phyloP scores from a whole-genome alignment of 2,113 vertebrate genomes.

The Tauraco erythrolophus region DNA sequence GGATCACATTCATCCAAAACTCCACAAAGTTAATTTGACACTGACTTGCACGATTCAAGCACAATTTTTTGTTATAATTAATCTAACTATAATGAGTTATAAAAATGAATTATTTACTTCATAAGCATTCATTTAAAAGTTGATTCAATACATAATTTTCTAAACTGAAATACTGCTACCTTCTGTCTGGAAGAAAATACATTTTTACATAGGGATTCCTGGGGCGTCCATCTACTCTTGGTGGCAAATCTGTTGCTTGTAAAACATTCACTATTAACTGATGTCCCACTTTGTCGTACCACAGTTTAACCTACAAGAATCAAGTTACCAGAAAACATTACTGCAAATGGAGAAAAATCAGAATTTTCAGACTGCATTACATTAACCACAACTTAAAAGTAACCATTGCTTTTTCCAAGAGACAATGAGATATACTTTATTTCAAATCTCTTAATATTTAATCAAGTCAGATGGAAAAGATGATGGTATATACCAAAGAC shows the following conservation, averaged over 20 bases:
- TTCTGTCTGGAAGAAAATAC: constrained; percentile 97
- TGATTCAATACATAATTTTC: background rate
- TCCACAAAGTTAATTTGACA: background rate
- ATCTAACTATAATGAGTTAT: background rate
- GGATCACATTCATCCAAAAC: background rate
- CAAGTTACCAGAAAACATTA: constrained; percentile 8
- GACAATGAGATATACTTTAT: background rate
- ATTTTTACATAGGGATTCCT: constrained; percentile 98
- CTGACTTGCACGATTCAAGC: background rate
- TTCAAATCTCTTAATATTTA: background rate
- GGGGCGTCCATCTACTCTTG: constrained; percentile 89
- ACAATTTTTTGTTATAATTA: background rate
- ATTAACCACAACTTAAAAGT: background rate
- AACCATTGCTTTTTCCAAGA: background rate
- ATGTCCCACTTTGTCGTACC: constrained; percentile 98
- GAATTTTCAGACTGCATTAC: background rate
- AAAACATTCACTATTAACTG: constrained; percentile 98
- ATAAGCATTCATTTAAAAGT: background rate
- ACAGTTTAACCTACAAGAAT: constrained; percentile 89
- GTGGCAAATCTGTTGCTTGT: constrained; percentile 93
- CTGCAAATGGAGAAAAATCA: background rate
- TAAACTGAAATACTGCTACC: constrained; percentile 69
- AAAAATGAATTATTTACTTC: background rate
- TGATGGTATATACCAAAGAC: background rate
- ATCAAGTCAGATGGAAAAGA: background rate